Evolutionary conservation across 2,888 invertebrate genomes (phyloP).

Genomic region (Augochlorella aurata): DNA sequence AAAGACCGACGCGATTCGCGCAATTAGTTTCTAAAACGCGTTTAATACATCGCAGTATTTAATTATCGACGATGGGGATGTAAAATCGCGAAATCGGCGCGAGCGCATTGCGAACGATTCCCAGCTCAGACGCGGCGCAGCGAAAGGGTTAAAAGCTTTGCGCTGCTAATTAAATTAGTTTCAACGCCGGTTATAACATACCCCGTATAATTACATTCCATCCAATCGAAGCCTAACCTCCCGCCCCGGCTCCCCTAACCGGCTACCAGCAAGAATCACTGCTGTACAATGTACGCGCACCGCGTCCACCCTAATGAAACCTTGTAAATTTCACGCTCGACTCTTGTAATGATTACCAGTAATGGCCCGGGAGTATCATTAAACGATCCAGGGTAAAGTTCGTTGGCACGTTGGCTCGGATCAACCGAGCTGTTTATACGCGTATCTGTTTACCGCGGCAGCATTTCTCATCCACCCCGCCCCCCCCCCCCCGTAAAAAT

Average conservation of each 20-base stretch:
- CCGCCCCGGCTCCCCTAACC: neutral
- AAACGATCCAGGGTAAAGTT: conserved; percentile 63
- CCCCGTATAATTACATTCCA: conserved; percentile 7
- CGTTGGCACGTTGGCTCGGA: conserved; percentile 47
- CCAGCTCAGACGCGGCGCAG: neutral
- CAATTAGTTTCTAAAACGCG: neutral
- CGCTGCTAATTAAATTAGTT: conserved; percentile 12
- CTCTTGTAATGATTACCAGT: conserved; percentile 65
- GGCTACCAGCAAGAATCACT: conserved; percentile 3
- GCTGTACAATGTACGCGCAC: conserved; percentile 2
- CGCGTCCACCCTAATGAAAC: conserved; percentile 48
- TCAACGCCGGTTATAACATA: conserved; percentile 8
- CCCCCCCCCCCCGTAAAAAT: neutral
- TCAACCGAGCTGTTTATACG: conserved; percentile 41
- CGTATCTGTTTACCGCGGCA: conserved; percentile 28
- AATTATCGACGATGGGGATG: neutral
- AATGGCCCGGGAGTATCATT: conserved; percentile 66
- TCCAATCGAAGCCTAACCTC: conserved; percentile 12
- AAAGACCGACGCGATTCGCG: neutral
- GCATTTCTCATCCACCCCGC: neutral
- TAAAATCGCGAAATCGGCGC: neutral
- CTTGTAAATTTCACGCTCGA: conserved; percentile 68
- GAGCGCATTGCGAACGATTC: neutral
- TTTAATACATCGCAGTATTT: neutral
- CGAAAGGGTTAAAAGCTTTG: conserved; percentile 1